Evolutionary conservation across 1,140 invertebrate species (phyloP), one percentile per base, ranked within the genome.

Genomic region (Cotesia typhae): DNA sequence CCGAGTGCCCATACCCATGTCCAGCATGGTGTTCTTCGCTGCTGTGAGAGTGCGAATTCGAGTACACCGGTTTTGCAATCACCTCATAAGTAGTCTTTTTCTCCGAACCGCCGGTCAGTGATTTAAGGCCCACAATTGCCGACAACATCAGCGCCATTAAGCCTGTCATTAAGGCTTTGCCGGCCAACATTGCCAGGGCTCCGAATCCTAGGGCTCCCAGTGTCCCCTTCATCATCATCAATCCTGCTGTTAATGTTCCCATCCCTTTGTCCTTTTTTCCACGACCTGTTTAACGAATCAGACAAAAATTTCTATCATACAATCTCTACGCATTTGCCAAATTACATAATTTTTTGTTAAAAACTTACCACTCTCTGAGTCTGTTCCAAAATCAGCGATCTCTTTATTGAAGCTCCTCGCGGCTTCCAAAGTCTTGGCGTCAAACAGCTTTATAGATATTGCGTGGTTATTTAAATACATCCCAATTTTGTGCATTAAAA

Each of bases 151-250:
- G 84, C 0, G 94, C 92, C 89, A 95, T 92, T 37, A 95, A 77
- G 10, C 92, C 93, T 0, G 93, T 93, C 92, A 95, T 94, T 7
- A 95, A 80, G 2, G 94, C 94, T 84, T 95, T 95, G n/a, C 94
- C 94, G 3, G 94, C 93, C 3, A 95, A 84, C 53, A 93, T 85
- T 0, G 93, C 93, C 1, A 95, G 81, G 0, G 90, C 92, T n/a
- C 92, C 93, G 67, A 95, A 86, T 5, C 91, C 93, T 10, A 94
- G 78, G 0, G 93, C 92, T 78, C 93, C 90, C 0, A 94, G 80
- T 2, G 92, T 94, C 4, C 87, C 88, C 53, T 88, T 89, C 81
- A 88, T 88, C 86, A 89, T 88, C 83, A 88, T 82, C 0, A 87
- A 77, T 4, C 83, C 87, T 1, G 87, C 83, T 77, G 87, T 79